phyloP scores from a whole-genome alignment of 2,888 invertebrate species.

The Dioctria rufipes region DNA sequence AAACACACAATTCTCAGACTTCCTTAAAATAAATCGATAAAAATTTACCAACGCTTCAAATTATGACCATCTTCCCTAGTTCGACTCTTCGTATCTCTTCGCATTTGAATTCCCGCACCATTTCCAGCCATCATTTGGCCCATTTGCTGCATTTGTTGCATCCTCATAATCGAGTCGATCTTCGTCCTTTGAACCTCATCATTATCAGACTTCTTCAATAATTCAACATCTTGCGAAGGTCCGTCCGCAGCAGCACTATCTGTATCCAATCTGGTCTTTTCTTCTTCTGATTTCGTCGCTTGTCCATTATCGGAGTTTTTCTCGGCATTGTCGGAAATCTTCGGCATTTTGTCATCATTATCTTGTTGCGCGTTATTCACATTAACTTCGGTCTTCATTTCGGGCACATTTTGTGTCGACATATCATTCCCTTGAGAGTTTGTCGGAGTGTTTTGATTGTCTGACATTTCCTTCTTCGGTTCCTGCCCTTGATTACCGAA shows the following conservation, averaged over 20 bases:
- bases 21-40: not conserved
- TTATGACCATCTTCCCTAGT: not conserved
- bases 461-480: not conserved
- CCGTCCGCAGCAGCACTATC: not conserved
- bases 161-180: slow-evolving; percentile 7
- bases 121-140: not conserved
- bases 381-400: not conserved
- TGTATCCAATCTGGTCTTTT: no score
- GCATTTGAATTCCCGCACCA: not conserved
- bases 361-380: not conserved
- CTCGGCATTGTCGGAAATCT: not conserved
- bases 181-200: not conserved
- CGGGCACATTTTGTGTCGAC: not conserved
- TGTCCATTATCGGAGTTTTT: not conserved
- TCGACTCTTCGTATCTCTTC: not conserved
- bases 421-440: not conserved
- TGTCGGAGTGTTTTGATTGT: not conserved
- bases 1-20: no score
- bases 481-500: not conserved
- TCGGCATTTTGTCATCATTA: not conserved
- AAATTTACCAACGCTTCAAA: not conserved
- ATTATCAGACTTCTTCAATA: not conserved
- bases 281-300: not conserved
- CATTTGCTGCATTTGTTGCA: slow-evolving; percentile 35
- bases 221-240: not conserved